A percentile compares a stretch with the other conserved stretches of the same genome.
Evolutionary conservation across 2,797 vertebrate genomes (phyloP).

Genomic region (Coreius guichenoti): DNA sequence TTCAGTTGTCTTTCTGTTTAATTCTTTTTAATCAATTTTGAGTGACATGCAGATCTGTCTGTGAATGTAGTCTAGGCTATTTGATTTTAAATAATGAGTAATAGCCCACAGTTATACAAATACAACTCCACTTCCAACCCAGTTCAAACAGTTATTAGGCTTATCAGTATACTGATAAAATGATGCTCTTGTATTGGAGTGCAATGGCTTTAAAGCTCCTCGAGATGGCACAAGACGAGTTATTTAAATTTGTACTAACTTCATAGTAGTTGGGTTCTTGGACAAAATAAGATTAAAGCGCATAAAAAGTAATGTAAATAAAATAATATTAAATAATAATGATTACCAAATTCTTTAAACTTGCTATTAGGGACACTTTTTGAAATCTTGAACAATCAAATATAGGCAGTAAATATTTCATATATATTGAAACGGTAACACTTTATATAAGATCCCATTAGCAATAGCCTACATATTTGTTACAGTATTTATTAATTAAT

Average conservation of each 20-base stretch:
- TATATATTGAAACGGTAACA: background rate
- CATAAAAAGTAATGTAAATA: background rate
- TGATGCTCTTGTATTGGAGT: background rate
- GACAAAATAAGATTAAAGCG: background rate
- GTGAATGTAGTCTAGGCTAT: background rate
- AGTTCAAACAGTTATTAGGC: background rate
- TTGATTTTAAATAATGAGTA: background rate
- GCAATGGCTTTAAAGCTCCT: background rate
- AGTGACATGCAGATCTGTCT: background rate
- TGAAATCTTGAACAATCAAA: background rate
- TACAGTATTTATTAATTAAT: background rate
- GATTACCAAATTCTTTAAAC: background rate
- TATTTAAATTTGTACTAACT: background rate
- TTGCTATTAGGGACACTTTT: background rate
- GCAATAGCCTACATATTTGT: background rate
- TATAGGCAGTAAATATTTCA: background rate
- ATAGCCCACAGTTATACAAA: background rate
- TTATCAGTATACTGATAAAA: background rate
- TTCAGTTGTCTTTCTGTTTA: background rate
- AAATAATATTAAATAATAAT: background rate
- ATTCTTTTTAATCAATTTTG: background rate
- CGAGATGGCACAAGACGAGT: conserved; percentile 6
- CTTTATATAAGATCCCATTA: background rate
- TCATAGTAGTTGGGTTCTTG: background rate
- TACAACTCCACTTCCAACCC: background rate